Evolutionary conservation across 2,888 invertebrate genomes (phyloP), one percentile per base, ranked within the genome.

Genomic region (Spisula solida): DNA sequence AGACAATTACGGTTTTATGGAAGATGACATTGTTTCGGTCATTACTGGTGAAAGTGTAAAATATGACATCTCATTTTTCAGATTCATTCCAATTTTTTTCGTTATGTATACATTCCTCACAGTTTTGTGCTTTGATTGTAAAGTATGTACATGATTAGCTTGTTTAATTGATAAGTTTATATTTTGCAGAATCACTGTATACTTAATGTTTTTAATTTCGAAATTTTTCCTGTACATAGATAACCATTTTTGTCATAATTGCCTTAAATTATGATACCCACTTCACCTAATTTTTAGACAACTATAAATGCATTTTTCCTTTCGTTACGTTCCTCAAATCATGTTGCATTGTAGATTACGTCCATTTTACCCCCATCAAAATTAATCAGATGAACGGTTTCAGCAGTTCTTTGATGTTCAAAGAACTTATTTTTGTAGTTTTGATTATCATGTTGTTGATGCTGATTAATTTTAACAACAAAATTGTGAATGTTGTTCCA

Each of bases 101-200:
- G 60, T n/a, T 75, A 31, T 75, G 25, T 34, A 70, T 70, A 75
- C 75, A 75, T 75, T 75, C 75, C 18, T 75, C 75, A 75, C 75
- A 75, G 31, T 10, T 51, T 83, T 83, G 47, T 83, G 83, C 83
- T 75, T 83, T 70, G 75, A 48, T 75, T 75, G 83, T 83, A 83
- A 48, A 83, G 25, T 75, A n/a, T 83, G 66, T 82, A 82, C 31
- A 83, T 83, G 75, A 18, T 70, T 51, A 31, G 48, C n/a, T 51
- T 48, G 75, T 70, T 31, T 75, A 31, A 16, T 75, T 25, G 75
- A 34, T 34, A 31, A 75, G 1, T 66, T 66, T 66, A 25, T 25
- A 18, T 31, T 25, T 75, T 75, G 75, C 29, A 31, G 75, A 75
- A 75, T 75, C 18, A 75, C 18, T 75, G 75, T 75, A 31, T n/a